phyloP scores from a whole-genome alignment of 2,113 vertebrate species.

The Tyto alba region DNA sequence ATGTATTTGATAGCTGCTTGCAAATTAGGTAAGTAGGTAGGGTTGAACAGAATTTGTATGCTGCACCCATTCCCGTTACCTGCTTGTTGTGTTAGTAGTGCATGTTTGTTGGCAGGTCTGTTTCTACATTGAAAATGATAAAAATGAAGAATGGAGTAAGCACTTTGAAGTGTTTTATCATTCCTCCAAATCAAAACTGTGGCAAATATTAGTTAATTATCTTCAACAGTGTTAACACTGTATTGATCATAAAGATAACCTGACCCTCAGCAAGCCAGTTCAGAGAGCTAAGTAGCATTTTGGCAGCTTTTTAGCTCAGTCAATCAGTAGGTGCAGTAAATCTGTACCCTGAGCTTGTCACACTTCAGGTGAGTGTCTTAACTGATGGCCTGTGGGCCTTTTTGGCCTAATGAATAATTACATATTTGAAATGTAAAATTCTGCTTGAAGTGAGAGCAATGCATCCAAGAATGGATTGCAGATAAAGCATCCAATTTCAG shows the following conservation, averaged over 20 bases:
- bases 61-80: neutral
- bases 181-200: neutral
- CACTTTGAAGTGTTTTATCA: neutral
- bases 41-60: neutral
- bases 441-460: neutral
- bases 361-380: neutral
- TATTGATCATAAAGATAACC: neutral
- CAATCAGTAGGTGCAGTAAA: neutral
- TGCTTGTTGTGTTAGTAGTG: neutral
- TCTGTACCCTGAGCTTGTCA: neutral
- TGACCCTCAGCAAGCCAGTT: neutral
- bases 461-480: neutral
- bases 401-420: neutral
- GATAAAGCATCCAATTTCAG: neutral
- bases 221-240: neutral
- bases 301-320: neutral
- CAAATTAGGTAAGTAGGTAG: neutral
- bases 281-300: neutral
- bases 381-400: neutral
- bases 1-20: neutral
- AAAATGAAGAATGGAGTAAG: neutral
- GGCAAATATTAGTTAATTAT: neutral
- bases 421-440: neutral
- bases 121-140: neutral
- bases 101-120: neutral